Evolutionary conservation across 2,797 vertebrate genomes (phyloP), one percentile per base, ranked within the genome.

Genomic region (Psittacula echo): DNA sequence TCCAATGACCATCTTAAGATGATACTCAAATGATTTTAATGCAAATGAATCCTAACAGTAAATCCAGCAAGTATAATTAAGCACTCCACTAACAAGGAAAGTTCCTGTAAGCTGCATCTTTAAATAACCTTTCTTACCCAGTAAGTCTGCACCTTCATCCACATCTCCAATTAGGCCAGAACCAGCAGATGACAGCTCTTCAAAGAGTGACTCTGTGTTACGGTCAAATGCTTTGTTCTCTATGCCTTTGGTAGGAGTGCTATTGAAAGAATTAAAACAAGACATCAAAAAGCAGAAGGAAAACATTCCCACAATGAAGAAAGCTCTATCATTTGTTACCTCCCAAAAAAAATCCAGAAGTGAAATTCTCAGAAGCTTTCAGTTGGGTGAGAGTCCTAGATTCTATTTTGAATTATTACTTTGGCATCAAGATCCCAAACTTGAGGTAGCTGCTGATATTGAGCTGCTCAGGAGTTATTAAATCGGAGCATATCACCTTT

Each of bases 141-240:
- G 97, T 92, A 99, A 97, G 97, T 99, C 99, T 32, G 99, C 99
- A 64, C 99, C 99, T 94, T 99, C 99, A 76, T 99, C 99, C 94
- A 99, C 98, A 71, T 99, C 99, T 96, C 98, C 99, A 85, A 99
- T 99, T 77, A 99, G 98, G 97, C 99, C 99, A 45, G 98, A 99
- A 72, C 99, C 99, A 80, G 99, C 99, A 74, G 99, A 99, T 10
- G 99, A 99, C 91, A 99, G 98, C 97, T 99, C 99, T 97, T 99
- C 99, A 94, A 99, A 99, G 90, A 99, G 98, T 84, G 99, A 99
- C 51, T 99, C 99, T 2, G 99, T 99, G 97, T 99, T 99, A 9
- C 99, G 99, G 97, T 99, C 98, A 85, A 99, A 99, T 3, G 98
- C 99, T 95, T 99, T 98, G 97, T 99, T 99, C 97, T 99, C 99